phyloP scores from a whole-genome alignment of 2,888 invertebrate species.

The Plebejus argus region DNA sequence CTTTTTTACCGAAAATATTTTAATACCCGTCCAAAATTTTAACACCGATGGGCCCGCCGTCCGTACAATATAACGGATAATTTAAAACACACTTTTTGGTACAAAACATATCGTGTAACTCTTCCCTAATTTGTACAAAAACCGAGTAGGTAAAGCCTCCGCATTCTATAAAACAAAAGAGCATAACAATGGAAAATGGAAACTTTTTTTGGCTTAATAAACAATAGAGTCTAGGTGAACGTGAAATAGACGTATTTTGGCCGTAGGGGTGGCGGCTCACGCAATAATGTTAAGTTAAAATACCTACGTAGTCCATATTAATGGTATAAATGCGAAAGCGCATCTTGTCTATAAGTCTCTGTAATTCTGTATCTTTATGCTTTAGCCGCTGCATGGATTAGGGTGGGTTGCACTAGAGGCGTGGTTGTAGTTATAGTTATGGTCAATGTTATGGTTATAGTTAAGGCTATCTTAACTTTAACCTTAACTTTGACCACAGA shows the following conservation, averaged over 20 bases:
- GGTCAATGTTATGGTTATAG: too few species aligned
- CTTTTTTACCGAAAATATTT: conserved; percentile 15
- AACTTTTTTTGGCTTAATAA: conserved; percentile 71
- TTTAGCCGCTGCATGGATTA: background rate
- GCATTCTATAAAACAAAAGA: conserved; percentile 74
- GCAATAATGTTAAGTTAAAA: background rate
- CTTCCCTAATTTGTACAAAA: conserved; percentile 57
- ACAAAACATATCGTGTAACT: conserved; percentile 48
- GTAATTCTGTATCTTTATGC: background rate
- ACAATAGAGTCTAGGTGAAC: conserved; percentile 71
- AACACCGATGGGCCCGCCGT: background rate
- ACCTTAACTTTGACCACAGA: too few species aligned
- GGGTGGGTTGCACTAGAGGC: too few species aligned
- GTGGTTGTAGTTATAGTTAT: too few species aligned
- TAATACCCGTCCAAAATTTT: background rate
- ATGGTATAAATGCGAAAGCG: background rate
- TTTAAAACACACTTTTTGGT: conserved; percentile 30
- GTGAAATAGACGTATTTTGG: conserved; percentile 68
- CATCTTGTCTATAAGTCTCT: background rate
- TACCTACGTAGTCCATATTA: background rate
- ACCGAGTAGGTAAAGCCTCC: conserved; percentile 54
- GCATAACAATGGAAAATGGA: conserved; percentile 66
- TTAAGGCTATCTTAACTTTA: too few species aligned
- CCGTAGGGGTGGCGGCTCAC: conserved; percentile 54
- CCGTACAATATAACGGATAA: conserved; percentile 21